Evolutionary conservation across 2,113 vertebrate species (phyloP).

Genomic region (Calidris pygmaea): DNA sequence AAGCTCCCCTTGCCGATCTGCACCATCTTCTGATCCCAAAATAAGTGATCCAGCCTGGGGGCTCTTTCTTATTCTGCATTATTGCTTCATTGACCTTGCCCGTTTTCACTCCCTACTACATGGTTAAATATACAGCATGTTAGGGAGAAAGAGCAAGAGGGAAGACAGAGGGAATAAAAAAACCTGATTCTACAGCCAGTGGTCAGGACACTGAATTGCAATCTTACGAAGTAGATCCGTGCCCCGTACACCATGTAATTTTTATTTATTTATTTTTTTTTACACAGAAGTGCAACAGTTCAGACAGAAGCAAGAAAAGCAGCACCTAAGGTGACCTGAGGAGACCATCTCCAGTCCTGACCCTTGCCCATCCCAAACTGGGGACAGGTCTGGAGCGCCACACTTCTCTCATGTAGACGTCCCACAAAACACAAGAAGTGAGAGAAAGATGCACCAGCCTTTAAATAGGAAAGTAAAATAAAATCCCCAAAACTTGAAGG

Average conservation of each 20-base stretch:
- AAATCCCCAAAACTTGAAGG: background rate
- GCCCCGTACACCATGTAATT: background rate
- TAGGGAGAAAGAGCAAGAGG: background rate
- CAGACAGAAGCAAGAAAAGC: background rate
- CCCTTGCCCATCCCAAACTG: background rate
- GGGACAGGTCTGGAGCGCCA: background rate
- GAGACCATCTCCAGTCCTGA: background rate
- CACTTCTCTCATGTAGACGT: background rate
- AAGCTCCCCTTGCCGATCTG: background rate
- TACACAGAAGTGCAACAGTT: background rate
- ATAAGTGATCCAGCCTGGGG: background rate
- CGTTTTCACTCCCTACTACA: background rate
- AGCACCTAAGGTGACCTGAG: background rate
- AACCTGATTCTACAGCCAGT: background rate
- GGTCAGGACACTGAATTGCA: background rate
- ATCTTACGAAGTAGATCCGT: accelerated
- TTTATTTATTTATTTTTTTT: background rate
- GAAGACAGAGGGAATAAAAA: background rate
- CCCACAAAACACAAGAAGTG: background rate
- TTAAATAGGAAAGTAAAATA: background rate
- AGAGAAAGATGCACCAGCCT: background rate
- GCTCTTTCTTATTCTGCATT: background rate
- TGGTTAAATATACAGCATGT: background rate
- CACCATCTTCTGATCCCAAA: background rate
- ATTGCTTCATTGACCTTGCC: background rate